Evolutionary conservation across 2,797 vertebrate genomes (phyloP).

Genomic region (Choloepus didactylus): DNA sequence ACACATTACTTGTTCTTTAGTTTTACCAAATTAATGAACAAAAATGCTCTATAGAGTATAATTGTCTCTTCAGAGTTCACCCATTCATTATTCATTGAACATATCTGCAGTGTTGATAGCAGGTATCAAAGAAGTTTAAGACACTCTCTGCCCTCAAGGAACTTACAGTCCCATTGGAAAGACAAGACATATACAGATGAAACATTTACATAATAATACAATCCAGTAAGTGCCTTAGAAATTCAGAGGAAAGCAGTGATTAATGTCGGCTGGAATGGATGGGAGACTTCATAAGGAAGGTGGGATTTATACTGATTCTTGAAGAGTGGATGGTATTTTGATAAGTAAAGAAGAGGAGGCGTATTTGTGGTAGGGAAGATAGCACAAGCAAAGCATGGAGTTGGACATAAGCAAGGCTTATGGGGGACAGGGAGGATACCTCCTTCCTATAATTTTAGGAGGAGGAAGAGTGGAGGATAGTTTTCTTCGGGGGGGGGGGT

Average conservation of each 20-base stretch:
- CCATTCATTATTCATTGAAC: conserved; percentile 54
- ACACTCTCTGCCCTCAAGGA: conserved; percentile 67
- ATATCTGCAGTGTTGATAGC: conserved; percentile 67
- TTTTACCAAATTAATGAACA: conserved; percentile 74
- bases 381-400: not conserved
- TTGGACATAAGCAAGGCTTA: not conserved
- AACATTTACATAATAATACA: conserved; percentile 68
- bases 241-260: conserved; percentile 59
- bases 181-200: conserved; percentile 70
- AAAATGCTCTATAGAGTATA: conserved; percentile 46
- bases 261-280: not conserved
- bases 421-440: not conserved
- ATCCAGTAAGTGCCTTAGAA: conserved; percentile 70
- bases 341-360: not conserved
- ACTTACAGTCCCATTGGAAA: conserved; percentile 72
- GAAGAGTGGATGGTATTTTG: conserved; percentile 7
- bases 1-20: conserved; percentile 64
- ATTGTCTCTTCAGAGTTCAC: conserved; percentile 65
- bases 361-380: conserved; percentile 1
- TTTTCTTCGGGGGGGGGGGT: not conserved
- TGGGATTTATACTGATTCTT: conserved; percentile 49
- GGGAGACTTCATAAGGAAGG: conserved; percentile 24
- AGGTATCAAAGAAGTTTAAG: conserved; percentile 76
- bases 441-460: not conserved
- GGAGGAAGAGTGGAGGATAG: not conserved